Evolutionary conservation across 2,888 invertebrate genomes (phyloP).

Genomic region (Aproaerema taeniolella): DNA sequence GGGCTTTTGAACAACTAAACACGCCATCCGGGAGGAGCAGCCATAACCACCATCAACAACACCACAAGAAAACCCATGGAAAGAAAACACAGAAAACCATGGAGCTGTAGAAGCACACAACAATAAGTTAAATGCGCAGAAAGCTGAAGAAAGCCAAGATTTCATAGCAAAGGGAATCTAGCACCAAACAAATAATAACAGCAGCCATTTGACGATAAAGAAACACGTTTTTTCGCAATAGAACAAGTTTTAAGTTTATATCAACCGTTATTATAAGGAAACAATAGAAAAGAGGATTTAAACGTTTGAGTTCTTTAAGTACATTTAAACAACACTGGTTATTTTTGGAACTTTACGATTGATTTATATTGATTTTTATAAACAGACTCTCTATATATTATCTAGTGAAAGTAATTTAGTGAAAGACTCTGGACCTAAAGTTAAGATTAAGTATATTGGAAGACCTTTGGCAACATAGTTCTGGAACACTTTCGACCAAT

Average conservation of each 20-base stretch:
- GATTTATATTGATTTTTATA: slow-evolving; percentile 71
- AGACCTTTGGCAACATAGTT: slow-evolving; percentile 61
- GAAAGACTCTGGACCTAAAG: slow-evolving; percentile 64
- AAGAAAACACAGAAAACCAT: slow-evolving; percentile 50
- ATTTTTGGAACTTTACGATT: slow-evolving; percentile 73
- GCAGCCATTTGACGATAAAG: slow-evolving; percentile 78
- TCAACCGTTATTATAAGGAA: slow-evolving; percentile 76
- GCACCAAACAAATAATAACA: slow-evolving; percentile 56
- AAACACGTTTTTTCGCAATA: slow-evolving; percentile 79
- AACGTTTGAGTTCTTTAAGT: slow-evolving; percentile 70
- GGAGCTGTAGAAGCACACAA: slow-evolving; percentile 50
- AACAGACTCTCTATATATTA: slow-evolving; percentile 73
- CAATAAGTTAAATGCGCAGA: slow-evolving; percentile 71
- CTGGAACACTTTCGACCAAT: slow-evolving; percentile 69
- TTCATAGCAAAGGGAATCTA: slow-evolving; percentile 68
- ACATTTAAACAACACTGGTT: slow-evolving; percentile 77
- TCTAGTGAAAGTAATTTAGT: slow-evolving; percentile 71
- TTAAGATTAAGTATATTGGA: slow-evolving; percentile 74
- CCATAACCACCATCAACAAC: slow-evolving; percentile 42
- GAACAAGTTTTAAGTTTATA: slow-evolving; percentile 79
- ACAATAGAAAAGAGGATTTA: slow-evolving; percentile 77
- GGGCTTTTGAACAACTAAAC: slow-evolving; percentile 66
- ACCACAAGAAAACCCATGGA: slow-evolving; percentile 48
- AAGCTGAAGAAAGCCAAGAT: slow-evolving; percentile 61
- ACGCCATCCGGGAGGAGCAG: slow-evolving; percentile 68